phyloP scores from a whole-genome alignment of 1,140 invertebrate species.

The Conus ventricosus region DNA sequence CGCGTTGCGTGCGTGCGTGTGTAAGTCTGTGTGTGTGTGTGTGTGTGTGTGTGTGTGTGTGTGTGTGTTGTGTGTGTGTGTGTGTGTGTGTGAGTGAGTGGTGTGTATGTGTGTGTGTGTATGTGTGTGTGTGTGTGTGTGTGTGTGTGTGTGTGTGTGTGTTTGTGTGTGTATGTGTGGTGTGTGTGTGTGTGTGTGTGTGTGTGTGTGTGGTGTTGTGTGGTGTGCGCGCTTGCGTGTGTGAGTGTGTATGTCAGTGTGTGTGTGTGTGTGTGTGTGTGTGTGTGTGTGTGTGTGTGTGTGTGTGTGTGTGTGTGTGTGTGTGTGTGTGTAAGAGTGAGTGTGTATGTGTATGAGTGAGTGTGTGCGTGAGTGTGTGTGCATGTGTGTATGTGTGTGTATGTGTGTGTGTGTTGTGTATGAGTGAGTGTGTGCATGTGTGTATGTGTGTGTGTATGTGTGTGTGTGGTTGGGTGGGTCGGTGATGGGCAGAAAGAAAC shows the following conservation, averaged over 20 bases:
- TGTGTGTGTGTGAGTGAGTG: not conserved
- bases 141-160: no score
- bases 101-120: no score
- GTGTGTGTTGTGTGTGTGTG: slow-evolving; percentile 23
- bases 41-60: slow-evolving; percentile 22
- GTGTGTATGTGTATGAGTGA: not conserved
- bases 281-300: no score
- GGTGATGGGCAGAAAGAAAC: no score
- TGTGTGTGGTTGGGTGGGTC: not conserved
- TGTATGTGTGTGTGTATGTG: not conserved
- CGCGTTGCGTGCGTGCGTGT: slow-evolving; percentile 11
- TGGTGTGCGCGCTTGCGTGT: slow-evolving; percentile 3
- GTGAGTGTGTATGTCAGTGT: no score
- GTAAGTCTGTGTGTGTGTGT: slow-evolving; percentile 13
- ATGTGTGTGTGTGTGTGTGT: slow-evolving; percentile 13
- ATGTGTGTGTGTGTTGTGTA: slow-evolving; percentile 40
- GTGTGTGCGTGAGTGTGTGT: not conserved
- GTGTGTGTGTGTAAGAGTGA: not conserved
- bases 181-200: no score
- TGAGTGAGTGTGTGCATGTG: slow-evolving; percentile 12
- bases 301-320: slow-evolving; percentile 4
- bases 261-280: no score
- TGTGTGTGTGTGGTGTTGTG: no score
- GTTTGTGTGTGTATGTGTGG: no score
- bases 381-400: slow-evolving; percentile 33